phyloP scores from a whole-genome alignment of 2,797 vertebrate genomes.

The Poecilia picta region DNA sequence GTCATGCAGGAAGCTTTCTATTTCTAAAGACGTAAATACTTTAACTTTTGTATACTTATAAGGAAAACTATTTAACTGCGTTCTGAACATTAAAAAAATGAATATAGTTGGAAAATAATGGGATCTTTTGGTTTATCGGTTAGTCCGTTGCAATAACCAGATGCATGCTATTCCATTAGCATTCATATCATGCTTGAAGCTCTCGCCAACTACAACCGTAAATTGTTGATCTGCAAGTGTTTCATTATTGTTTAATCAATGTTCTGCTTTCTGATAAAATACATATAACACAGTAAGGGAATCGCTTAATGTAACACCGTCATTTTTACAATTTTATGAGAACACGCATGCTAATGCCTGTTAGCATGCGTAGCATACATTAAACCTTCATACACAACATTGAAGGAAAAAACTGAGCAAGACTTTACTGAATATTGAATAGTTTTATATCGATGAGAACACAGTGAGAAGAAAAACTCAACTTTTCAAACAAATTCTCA shows the following conservation, averaged over 20 bases:
- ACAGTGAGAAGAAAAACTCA: rapidly evolving
- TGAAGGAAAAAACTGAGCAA: neutral
- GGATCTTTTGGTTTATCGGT: neutral
- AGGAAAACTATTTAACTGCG: neutral
- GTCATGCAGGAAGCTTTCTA: neutral
- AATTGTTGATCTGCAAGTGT: neutral
- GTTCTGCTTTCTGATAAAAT: neutral
- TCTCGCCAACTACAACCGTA: neutral
- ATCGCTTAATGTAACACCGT: neutral
- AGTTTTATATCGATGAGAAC: no score
- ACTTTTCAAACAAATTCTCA: neutral
- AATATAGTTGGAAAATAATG: neutral
- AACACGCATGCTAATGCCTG: neutral
- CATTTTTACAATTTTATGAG: neutral
- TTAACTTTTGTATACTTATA: neutral
- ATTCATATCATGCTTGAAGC: neutral
- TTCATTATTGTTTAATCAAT: neutral
- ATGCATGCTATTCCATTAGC: neutral
- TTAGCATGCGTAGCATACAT: neutral
- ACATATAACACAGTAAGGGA: neutral
- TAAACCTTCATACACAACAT: neutral
- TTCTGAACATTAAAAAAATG: neutral
- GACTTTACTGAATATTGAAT: neutral
- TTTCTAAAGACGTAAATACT: neutral
- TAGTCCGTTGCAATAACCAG: neutral